Base-by-base conservation (phyloP, 1,140 invertebrate genomes). In the Leptinotarsa undecemlineata region DNA sequence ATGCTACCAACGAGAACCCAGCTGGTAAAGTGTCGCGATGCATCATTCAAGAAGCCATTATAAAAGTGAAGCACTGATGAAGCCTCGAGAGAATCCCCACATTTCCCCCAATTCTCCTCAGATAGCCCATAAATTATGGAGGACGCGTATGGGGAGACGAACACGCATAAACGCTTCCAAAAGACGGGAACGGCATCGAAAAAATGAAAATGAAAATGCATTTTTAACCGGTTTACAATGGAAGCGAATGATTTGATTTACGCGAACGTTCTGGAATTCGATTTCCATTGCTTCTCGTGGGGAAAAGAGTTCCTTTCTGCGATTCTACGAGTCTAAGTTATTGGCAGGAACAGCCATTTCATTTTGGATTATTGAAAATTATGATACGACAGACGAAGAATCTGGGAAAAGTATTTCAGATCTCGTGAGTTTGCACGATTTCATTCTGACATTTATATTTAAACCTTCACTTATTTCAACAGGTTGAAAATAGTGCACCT, bases 21-120 rank as follows among this genome's bases (percentile, higher is more conserved):
- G 51, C 51, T 57, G 51, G 15, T 57, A 57, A 57, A 57, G 17
- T 60, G 63, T 63, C 62, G 77, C 74, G 72, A 79, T 81, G 76
- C 79, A 81, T 81, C 79, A 81, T 79, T 78, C 74, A 74, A 76
- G 75, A 68, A 74, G 74, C 76, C 78, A 79, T 80, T 80, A 80
- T 76, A 78, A 79, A 76, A 79, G 63, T 77, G 76, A 74, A 74
- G 72, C 75, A 76, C 77, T 78, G 77, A 76, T 78, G 77, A 79
- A 74, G 76, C 76, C 78, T 64, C 60, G 76, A 76, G 74, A 74
- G 73, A 68, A 14, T 57, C 51, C 51, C 72, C 74, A 72, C 74
- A 70, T 67, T 73, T 71, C 71, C 71, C 64, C 73, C 51, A 57
- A 17, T 57, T 19, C 4, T 57, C 4, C 63, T 74, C 63, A 76